A percentile compares a stretch with the other conserved stretches of the same genome.
Conservation (phyloP, 2,113 vertebrate genomes). For the Suricata suricatta region DNA sequence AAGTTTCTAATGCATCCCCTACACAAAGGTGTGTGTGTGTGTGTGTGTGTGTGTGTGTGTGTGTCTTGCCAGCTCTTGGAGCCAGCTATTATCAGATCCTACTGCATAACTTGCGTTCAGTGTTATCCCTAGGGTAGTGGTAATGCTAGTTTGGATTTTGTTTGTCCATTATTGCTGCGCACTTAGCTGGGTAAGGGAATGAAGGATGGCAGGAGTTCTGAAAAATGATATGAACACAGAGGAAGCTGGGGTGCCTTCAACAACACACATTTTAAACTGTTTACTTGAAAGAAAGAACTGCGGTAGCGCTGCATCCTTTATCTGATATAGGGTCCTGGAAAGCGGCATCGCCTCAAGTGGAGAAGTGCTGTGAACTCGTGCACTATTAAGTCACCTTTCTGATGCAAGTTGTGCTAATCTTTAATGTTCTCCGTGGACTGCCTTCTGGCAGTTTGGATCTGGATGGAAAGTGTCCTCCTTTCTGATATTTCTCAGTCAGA, state of each 20-base stretch:
- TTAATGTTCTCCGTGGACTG: neutral
- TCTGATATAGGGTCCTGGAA: neutral
- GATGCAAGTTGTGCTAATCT: neutral
- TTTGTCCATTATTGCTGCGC: slow-evolving; percentile 71
- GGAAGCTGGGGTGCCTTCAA: slow-evolving; percentile 28
- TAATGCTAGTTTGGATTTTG: slow-evolving; percentile 56
- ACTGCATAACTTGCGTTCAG: slow-evolving; percentile 14
- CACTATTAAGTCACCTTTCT: neutral
- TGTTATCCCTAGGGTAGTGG: slow-evolving; percentile 56
- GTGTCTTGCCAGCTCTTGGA: neutral
- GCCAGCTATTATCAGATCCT: slow-evolving; percentile 57
- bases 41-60: too few relatives aligned
- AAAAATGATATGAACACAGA: slow-evolving; percentile 55
- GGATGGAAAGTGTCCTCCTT: slow-evolving; percentile 21
- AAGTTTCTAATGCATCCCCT: slow-evolving; percentile 49
- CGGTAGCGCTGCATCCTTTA: neutral
- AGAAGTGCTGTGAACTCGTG: neutral
- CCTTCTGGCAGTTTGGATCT: neutral
- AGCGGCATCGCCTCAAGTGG: neutral
- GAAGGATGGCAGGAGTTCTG: slow-evolving; percentile 19
- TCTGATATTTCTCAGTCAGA: neutral
- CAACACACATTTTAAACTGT: slow-evolving; percentile 35
- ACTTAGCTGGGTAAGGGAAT: slow-evolving; percentile 38
- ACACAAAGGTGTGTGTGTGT: neutral
- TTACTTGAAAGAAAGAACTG: slow-evolving; percentile 24